Evolutionary conservation across 37 sponge, comb jelly and placozoan genomes (phyloP), one percentile per base, ranked within the genome.

Genomic region (Lycopodina hypogea): DNA sequence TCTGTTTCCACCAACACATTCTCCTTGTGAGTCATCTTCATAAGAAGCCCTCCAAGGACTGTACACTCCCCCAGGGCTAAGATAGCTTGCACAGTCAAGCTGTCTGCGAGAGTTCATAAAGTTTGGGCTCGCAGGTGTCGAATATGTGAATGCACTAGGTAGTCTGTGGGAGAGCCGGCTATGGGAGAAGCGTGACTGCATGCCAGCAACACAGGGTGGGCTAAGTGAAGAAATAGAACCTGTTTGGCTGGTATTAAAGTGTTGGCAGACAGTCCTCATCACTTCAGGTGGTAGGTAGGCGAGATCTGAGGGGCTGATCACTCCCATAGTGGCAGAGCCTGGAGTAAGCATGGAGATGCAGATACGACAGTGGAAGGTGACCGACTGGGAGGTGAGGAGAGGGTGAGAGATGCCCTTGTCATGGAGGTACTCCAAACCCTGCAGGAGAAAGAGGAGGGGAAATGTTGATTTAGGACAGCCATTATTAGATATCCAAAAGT

Each of bases 401-500:
- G 82, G 77, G 32, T 87, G 87, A 28, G 68, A 11, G 24, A 87
- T 87, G 26, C 82, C 82, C 60, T 80, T 81, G 33, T 69, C 87
- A 57, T 87, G 87, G 35, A 87, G 82, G 33, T 87, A 87, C 53
- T 75, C 87, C 77, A 87, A 77, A 8, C 87, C 87, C 87, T 87
- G 53, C 19, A 74, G 69, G 3, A 68, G 14, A 6, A 12, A 60
- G 61, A 29, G 4, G 9, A 24, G 21, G 39, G 21, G 17, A 60
- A 29, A 60, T 29, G 4, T 32, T 68, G 7, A 63, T 24, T 24
- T n/a, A n/a, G n/a, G n/a, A n/a, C n/a, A n/a, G n/a, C n/a, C n/a
- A n/a, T n/a, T n/a, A n/a, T n/a, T n/a, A n/a, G n/a, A n/a, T n/a
- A n/a, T n/a, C n/a, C n/a, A n/a, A n/a, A n/a, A n/a, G n/a, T n/a